Evolutionary conservation across 2,888 invertebrate species (phyloP).

Genomic region (Amaurobius ferox): DNA sequence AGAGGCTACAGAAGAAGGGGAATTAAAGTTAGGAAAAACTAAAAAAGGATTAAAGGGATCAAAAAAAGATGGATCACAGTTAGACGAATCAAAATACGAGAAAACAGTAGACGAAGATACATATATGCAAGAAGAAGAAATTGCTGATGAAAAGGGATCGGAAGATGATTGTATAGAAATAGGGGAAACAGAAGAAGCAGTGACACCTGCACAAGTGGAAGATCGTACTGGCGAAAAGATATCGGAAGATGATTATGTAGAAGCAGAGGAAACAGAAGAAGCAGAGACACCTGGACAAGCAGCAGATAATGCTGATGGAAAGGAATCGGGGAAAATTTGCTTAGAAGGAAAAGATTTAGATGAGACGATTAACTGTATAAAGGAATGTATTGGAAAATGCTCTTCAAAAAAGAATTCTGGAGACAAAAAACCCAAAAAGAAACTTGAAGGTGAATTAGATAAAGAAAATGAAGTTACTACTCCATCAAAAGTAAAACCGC

Average conservation of each 20-base stretch:
- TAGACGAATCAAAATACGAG: not conserved
- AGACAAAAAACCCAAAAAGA: too few species aligned
- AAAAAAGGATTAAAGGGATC: not conserved
- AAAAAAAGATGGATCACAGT: not conserved
- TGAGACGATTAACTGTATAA: not conserved
- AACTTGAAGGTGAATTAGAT: not conserved
- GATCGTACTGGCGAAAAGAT: too few species aligned
- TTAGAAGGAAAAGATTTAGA: not conserved
- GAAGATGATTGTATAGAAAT: too few species aligned
- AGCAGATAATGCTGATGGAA: not conserved
- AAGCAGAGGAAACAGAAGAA: not conserved
- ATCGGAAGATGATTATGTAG: not conserved
- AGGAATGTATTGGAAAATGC: not conserved
- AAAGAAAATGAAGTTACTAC: not conserved
- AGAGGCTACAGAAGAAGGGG: not conserved
- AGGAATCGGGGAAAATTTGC: not conserved
- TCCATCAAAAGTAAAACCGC: too few species aligned
- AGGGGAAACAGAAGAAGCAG: not conserved
- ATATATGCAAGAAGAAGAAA: not conserved
- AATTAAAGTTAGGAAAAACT: not conserved
- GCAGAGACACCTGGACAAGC: not conserved
- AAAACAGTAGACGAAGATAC: not conserved
- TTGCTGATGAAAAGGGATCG: not conserved
- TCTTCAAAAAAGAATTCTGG: too few species aligned
- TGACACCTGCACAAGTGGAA: too few species aligned